A percentile compares a stretch with the other conserved stretches of the same genome.
Conservation (phyloP, 2,888 invertebrate genomes). For the Drosophila kuntzei region DNA sequence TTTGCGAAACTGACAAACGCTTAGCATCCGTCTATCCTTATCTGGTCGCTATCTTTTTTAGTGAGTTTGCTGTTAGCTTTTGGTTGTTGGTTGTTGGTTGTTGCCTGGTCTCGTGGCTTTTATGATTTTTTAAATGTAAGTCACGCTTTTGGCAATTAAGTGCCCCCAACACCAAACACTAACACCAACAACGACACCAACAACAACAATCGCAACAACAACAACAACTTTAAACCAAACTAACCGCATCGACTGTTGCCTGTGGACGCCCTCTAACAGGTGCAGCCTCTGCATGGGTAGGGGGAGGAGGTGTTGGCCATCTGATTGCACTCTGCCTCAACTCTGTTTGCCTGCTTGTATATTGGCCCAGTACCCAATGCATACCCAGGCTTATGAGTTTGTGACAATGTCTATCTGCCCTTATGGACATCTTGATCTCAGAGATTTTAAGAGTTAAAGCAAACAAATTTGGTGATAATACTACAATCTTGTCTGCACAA, state of each 20-base stretch:
- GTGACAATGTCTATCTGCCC: background rate
- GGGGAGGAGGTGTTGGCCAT: slow-evolving; percentile 56
- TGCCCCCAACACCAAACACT: slow-evolving; percentile 67
- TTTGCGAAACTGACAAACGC: slow-evolving; percentile 66
- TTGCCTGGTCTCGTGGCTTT: slow-evolving; percentile 70
- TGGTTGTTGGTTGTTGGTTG: slow-evolving; percentile 32
- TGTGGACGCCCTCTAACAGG: slow-evolving; percentile 71
- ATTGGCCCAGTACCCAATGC: background rate
- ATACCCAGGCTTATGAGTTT: background rate
- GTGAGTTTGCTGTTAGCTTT: slow-evolving; percentile 5
- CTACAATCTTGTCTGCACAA: too few relatives aligned
- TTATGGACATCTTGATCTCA: too few relatives aligned
- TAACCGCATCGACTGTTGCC: slow-evolving; percentile 49
- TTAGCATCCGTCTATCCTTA: slow-evolving; percentile 62
- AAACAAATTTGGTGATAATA: too few relatives aligned
- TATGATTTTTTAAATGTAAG: slow-evolving; percentile 80
- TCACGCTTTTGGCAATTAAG: slow-evolving; percentile 83
- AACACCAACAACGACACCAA: slow-evolving; percentile 29
- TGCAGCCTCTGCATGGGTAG: slow-evolving; percentile 46
- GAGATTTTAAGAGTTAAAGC: too few relatives aligned
- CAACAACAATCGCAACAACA: slow-evolving; percentile 6
- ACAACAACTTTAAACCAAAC: slow-evolving; percentile 3
- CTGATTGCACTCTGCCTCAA: slow-evolving; percentile 25
- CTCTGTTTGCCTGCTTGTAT: slow-evolving; percentile 10
- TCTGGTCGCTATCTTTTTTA: slow-evolving; percentile 44